Evolutionary conservation across 2,113 vertebrate species (phyloP), one percentile per base, ranked within the genome.

Genomic region (Zapornia atra): DNA sequence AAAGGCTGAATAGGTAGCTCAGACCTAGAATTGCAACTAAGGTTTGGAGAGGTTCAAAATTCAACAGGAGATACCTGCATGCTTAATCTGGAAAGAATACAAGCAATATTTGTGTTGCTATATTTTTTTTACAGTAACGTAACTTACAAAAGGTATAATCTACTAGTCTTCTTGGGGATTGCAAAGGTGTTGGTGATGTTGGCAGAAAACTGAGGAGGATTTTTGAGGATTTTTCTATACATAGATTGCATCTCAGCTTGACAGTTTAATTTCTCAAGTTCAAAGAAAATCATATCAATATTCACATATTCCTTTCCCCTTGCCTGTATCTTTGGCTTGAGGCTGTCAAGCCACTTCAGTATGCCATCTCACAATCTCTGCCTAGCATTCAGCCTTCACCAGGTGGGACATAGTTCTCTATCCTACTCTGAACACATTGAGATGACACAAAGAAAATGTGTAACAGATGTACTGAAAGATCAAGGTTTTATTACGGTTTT

Each of bases 241-340:
- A 61, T 60, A 36, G 12, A 22, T 75, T 91, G 11, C 29, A 60
- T 78, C 33, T 33, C 51, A 84, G 14, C 15, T 92, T 71, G 38
- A 78, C 29, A 75, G 40, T 42, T 88, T 68, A 38, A 75, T 86
- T 94, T 84, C 33, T 79, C 29, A 48, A 25, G 29, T 76, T 89
- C 48, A 88, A 63, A 90, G 61, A 71, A 87, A 87, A 88, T 63
- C 42, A 5, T 78, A 60, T 22, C 36, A 54, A 14, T 81, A 81
- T 46, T 82, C 40, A 73, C 15, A 50, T 28, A 68, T 10, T 13
- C 25, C 29, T 90, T 90, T 54, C 16, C 26, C 21, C 22, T 42
- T 48, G 6, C 25, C 14, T 44, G n/a, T 48, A 19, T 81, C 72
- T 82, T 84, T 68, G 22, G 7, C 26, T 75, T 75, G 56, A 86